Percentiles rank a stretch among this genome's conserved stretches.
Evolutionary conservation across 2,113 vertebrate species (phyloP).

Genomic region (Turdus rufiventris): DNA sequence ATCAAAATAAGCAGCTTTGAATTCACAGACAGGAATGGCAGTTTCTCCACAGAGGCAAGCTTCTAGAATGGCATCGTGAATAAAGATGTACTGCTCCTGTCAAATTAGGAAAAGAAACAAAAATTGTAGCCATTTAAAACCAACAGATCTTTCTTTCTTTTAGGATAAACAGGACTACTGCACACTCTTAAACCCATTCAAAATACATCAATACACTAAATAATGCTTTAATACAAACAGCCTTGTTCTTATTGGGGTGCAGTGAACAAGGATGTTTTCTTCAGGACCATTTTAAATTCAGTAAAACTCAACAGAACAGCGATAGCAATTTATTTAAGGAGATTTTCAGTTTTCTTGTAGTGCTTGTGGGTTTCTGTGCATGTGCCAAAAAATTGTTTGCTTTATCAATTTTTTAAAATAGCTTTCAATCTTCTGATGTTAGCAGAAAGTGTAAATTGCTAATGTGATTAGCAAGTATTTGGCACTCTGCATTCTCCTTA

Average conservation of each 20-base stretch:
- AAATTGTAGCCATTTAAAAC: neutral
- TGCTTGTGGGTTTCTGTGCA: neutral
- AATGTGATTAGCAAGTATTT: neutral
- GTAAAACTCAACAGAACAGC: neutral
- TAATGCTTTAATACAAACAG: neutral
- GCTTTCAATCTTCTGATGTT: neutral
- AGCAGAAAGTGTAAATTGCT: neutral
- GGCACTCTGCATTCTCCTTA: neutral
- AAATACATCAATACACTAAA: neutral
- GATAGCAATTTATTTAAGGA: neutral
- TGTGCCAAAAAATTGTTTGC: neutral
- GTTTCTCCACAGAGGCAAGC: constrained; percentile 98
- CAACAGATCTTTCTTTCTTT: neutral
- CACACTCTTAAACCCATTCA: neutral
- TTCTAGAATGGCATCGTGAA: constrained; percentile 98
- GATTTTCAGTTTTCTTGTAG: neutral
- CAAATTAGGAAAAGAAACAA: constrained; percentile 50
- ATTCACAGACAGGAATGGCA: constrained; percentile 95
- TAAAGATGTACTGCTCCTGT: constrained; percentile 99
- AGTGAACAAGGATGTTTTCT: neutral
- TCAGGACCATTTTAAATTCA: neutral
- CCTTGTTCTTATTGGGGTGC: neutral
- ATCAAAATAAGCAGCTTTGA: constrained; percentile 97
- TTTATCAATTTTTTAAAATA: neutral
- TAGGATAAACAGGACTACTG: neutral